These are phyloP conservation scores for Beroe ovata DNA, from an alignment of 37 sponge, comb jelly and placozoan genomes.

Conservation along the genomic window DNA sequence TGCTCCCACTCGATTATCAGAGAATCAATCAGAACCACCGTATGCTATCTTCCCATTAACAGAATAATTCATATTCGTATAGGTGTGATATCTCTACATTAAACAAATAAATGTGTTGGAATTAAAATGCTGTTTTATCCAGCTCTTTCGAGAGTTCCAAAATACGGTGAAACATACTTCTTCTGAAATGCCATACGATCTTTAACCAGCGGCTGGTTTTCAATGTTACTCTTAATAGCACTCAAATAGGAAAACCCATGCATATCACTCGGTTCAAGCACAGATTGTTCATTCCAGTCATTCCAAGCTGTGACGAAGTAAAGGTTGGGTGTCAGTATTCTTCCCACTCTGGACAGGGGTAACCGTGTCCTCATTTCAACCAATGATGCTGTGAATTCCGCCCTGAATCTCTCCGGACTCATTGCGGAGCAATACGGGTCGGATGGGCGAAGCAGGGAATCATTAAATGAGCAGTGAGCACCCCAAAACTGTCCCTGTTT, in stretches of 20 bases:
- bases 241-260: not conserved
- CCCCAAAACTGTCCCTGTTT: not conserved
- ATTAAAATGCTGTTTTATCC: too few species aligned
- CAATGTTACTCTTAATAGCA: not conserved
- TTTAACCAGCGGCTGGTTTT: not conserved
- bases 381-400: not conserved
- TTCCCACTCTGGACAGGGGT: not conserved
- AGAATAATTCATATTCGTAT: too few species aligned
- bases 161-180: too few species aligned
- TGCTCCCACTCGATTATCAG: too few species aligned
- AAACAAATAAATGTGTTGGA: too few species aligned
- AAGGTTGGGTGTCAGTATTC: not conserved
- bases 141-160: too few species aligned
- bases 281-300: not conserved
- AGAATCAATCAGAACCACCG: too few species aligned
- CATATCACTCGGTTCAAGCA: not conserved
- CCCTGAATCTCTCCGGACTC: not conserved
- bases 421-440: not conserved
- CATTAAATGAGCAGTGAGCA: not conserved
- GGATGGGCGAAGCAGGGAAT: not conserved
- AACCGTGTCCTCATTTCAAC: not conserved
- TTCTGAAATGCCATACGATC: too few species aligned
- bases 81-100: too few species aligned
- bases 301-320: not conserved
- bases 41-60: too few species aligned